Percentiles rank a stretch among this genome's conserved stretches.
Conservation (phyloP, 2,888 invertebrate species). For the Zootermopsis nevadensis region DNA sequence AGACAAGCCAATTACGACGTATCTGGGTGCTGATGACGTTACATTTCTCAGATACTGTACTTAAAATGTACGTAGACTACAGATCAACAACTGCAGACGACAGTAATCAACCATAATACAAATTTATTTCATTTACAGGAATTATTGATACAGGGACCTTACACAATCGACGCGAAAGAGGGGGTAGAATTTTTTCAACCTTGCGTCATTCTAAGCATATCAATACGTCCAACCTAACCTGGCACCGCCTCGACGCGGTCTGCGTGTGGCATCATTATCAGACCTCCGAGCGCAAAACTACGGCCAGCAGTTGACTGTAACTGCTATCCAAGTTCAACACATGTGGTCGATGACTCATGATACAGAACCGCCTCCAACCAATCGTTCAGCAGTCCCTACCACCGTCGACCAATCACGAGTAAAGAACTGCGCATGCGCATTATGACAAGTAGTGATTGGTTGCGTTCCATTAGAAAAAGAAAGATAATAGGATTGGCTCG, state of each 20-base stretch:
- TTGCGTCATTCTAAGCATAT: too few relatives aligned
- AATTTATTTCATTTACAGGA: too few relatives aligned
- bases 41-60: too few relatives aligned
- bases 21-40: too few relatives aligned
- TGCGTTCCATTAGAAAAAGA: not conserved
- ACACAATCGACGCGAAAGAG: too few relatives aligned
- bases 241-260: constrained; percentile 37
- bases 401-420: not conserved
- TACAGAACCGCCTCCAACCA: not conserved
- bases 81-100: too few relatives aligned
- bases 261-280: constrained; percentile 7
- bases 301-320: not conserved
- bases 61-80: too few relatives aligned
- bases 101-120: too few relatives aligned
- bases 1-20: too few relatives aligned
- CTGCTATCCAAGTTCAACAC: constrained; percentile 1
- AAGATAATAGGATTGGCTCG: not conserved
- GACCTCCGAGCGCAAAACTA: not conserved
- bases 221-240: too few relatives aligned
- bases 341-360: constrained; percentile 35
- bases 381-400: not conserved
- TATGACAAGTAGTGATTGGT: constrained; percentile 22
- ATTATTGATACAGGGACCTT: too few relatives aligned
- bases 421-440: not conserved
- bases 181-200: too few relatives aligned